Evolutionary conservation across 2,113 vertebrate species (phyloP).

Genomic region (Corynorhinus townsendii): DNA sequence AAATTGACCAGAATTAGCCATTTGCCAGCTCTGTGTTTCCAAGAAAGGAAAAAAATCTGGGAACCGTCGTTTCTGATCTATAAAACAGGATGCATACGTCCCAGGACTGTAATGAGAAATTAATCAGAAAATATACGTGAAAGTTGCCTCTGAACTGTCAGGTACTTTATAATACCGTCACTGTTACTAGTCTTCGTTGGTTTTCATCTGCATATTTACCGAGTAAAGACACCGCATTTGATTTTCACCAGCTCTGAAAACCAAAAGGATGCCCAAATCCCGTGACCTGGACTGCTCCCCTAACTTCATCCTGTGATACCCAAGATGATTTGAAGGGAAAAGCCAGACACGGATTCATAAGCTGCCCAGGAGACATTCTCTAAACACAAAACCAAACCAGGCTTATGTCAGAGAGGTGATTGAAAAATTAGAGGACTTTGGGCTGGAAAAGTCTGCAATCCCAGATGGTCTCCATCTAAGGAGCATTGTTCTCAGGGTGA

Average conservation of each 20-base stretch:
- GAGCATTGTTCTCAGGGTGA: not conserved
- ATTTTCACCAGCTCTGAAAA: not conserved
- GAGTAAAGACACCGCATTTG: slow-evolving; percentile 2
- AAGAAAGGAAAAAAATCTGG: not conserved
- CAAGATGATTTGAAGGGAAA: slow-evolving; percentile 26
- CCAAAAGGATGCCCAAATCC: not conserved
- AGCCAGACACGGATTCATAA: slow-evolving; percentile 50
- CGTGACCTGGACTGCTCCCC: not conserved
- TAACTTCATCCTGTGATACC: slow-evolving; percentile 22
- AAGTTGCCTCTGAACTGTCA: not conserved
- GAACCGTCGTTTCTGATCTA: not conserved
- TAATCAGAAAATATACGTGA: not conserved
- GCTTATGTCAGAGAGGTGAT: slow-evolving; percentile 51
- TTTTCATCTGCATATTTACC: not conserved
- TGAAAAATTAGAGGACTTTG: not conserved
- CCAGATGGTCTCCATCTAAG: slow-evolving; percentile 30
- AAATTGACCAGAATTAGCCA: not conserved
- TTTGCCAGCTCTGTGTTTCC: not conserved
- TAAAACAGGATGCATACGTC: not conserved
- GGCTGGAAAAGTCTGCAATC: not conserved
- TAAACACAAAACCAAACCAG: slow-evolving; percentile 26
- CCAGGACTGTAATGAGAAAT: not conserved
- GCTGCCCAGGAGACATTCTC: slow-evolving; percentile 32
- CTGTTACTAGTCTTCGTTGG: not conserved
- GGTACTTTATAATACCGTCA: not conserved